These are phyloP conservation scores for Eustalomyia histrio DNA, from an alignment of 2,888 invertebrate genomes.

Conservation along the genomic window DNA sequence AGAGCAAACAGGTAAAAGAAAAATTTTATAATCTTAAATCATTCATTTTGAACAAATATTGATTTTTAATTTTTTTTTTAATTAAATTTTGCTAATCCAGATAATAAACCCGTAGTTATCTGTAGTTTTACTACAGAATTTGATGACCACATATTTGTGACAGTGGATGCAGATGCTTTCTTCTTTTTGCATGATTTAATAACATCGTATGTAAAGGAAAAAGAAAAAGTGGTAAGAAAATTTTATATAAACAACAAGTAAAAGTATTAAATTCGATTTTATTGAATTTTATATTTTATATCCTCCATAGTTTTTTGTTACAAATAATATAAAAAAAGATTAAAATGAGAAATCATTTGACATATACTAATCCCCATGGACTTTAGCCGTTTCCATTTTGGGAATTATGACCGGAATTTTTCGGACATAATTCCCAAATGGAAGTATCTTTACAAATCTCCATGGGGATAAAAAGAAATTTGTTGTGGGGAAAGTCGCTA, in stretches of 20 bases:
- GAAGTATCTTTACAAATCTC: no score
- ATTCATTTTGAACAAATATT: no score
- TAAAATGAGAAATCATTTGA: no score
- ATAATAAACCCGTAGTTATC: slow-evolving; percentile 92
- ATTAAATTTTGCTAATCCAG: slow-evolving; percentile 77
- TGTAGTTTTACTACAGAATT: slow-evolving; percentile 99
- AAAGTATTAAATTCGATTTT: slow-evolving; percentile 47
- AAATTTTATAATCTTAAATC: not conserved
- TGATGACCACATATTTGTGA: slow-evolving; percentile 98
- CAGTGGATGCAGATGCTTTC: slow-evolving; percentile 98
- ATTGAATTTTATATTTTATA: not conserved
- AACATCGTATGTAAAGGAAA: slow-evolving; percentile 96
- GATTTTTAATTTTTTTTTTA: no score
- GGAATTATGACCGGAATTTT: no score
- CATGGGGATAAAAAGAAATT: no score
- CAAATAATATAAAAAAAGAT: no score
- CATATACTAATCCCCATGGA: no score
- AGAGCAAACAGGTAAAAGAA: slow-evolving; percentile 81
- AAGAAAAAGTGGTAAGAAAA: slow-evolving; percentile 87
- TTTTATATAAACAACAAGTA: not conserved
- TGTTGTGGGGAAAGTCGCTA: no score
- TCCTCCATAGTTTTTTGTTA: no score
- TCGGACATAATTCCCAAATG: no score
- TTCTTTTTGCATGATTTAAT: slow-evolving; percentile 98
- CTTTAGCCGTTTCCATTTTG: no score